Base-by-base conservation (phyloP, 1,140 invertebrate genomes). In the Vanessa tameamea region DNA sequence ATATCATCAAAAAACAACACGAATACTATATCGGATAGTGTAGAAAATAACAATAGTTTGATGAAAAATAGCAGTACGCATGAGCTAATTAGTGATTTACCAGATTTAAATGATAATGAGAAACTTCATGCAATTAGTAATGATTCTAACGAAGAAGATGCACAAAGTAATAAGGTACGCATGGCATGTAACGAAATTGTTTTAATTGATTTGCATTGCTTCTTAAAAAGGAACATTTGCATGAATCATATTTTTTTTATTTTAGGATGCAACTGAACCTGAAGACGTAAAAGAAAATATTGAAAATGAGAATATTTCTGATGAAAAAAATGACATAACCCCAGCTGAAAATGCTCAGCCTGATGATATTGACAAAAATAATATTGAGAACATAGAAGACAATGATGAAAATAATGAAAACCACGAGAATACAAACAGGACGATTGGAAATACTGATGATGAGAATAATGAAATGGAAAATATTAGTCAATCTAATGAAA, bases 21-120 rank as follows among this genome's bases (percentile, higher is more conserved):
- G 23, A 87, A 77, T 65, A 91, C 89, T 7, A 75, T 86, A 64
- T 91, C 90, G 55, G 88, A 91, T 72, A 87, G 72, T 59, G 80
- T 81, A 64, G 86, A 89, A 68, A 87, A 80, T 76, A 77, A 78
- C n/a, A 76, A 76, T 43, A 80, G 74, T 77, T 80, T 64, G n/a
- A 88, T 92, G 85, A 92, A 91, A 82, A 81, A 81, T 72, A 92
- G 91, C 76, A 92, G 84, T 68, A 92, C 91, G 26, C 88, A 90
- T 71, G 91, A 92, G 75, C 76, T 89, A 47, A 92, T 92, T 55
- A 90, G 82, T 75, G 78, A 78, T 78, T 87, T 92, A 64, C 89
- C 89, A 64, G 91, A 91, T 72, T 82, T 92, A 81, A 84, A 92
- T 79, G 89, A 92, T 66, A 83, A 23, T 66, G 83, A 82, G 73